A percentile compares a stretch with the other conserved stretches of the same genome.
Conservation (phyloP, 53 echinoderm and acorn worm species). For the Arbacia lixula region DNA sequence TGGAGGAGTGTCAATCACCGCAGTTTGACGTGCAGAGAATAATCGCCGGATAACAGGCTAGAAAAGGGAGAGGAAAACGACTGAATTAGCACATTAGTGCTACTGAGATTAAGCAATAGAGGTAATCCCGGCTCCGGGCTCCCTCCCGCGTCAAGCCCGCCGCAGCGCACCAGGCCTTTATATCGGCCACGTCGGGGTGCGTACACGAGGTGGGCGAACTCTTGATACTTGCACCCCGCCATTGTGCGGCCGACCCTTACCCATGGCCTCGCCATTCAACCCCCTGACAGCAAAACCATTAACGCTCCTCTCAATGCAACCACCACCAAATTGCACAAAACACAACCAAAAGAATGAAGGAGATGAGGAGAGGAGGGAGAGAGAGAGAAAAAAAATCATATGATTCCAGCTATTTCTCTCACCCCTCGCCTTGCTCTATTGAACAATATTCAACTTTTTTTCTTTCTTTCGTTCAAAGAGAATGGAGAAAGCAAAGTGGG, state of each 20-base stretch:
- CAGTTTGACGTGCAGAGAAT: slow-evolving; percentile 46
- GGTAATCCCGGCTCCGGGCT: slow-evolving; percentile 44
- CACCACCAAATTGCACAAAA: background rate
- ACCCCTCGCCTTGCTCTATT: background rate
- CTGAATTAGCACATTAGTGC: slow-evolving; percentile 55
- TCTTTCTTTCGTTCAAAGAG: background rate
- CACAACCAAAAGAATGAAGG: background rate
- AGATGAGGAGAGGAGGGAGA: no score
- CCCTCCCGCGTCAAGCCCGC: background rate
- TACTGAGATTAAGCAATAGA: slow-evolving; percentile 47
- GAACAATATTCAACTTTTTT: slow-evolving; percentile 14
- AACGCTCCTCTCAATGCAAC: slow-evolving; percentile 30
- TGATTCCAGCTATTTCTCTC: slow-evolving; percentile 28
- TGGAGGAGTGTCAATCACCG: slow-evolving; percentile 36
- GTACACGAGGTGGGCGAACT: slow-evolving; percentile 45
- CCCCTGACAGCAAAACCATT: slow-evolving; percentile 45
- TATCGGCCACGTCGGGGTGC: slow-evolving; percentile 30
- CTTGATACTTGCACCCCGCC: slow-evolving; percentile 43
- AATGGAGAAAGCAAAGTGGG: background rate
- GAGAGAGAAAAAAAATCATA: slow-evolving; percentile 11
- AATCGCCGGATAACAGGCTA: background rate
- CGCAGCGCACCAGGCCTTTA: slow-evolving; percentile 39
- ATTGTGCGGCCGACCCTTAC: slow-evolving; percentile 24
- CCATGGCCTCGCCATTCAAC: slow-evolving; percentile 22
- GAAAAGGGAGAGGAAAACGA: slow-evolving; percentile 22